Percentiles rank a stretch among this genome's conserved stretches.
Conservation (phyloP, 2,797 vertebrate species). For the Poecile montanus region DNA sequence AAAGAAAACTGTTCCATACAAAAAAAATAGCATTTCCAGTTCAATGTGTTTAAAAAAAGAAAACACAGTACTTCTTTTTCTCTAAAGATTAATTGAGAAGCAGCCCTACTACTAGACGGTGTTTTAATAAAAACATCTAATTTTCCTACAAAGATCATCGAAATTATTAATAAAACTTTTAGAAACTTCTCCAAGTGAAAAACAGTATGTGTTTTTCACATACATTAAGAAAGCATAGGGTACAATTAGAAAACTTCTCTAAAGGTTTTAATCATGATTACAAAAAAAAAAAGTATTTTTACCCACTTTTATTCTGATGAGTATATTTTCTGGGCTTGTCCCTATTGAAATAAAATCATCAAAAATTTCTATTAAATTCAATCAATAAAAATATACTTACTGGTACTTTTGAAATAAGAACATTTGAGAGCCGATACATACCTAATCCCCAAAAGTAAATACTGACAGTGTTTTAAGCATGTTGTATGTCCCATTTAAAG, state of each 20-base stretch:
- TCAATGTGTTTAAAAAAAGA: neutral
- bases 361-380: neutral
- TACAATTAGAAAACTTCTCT: neutral
- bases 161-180: neutral
- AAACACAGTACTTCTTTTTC: neutral
- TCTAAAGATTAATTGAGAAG: neutral
- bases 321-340: neutral
- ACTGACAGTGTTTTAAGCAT: neutral
- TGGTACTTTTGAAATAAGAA: neutral
- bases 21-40: neutral
- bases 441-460: neutral
- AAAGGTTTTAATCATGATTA: neutral
- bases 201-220: neutral
- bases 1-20: neutral
- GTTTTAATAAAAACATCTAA: neutral
- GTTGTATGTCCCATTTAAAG: neutral
- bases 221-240: neutral
- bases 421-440: neutral
- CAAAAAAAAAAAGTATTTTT: neutral
- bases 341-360: neutral
- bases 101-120: neutral
- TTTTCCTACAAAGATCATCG: neutral
- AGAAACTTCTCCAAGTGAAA: neutral
- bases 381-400: neutral
- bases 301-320: neutral